Evolutionary conservation across 2,888 invertebrate genomes (phyloP), one percentile per base, ranked within the genome.

Genomic region (Muscina levida): DNA sequence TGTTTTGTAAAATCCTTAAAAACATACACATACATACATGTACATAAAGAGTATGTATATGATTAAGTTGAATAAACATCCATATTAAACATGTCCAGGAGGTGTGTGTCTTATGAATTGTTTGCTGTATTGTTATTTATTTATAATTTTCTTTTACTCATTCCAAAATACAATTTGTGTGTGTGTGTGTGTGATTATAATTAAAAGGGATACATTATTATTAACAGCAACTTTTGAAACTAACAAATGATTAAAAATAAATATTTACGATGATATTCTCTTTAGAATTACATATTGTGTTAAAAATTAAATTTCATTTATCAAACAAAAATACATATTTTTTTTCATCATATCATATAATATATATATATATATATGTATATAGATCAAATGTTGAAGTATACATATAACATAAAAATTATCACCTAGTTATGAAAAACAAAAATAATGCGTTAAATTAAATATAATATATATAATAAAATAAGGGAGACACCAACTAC

Each of bases 101-200:
- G 22, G 22, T 31, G 31, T 56, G 48, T 31, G 31, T n/a, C n/a
- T 11, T 31, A 31, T 70, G 1, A 19, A 65, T 70, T n/a, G 42
- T 51, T 65, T 73, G 46, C 11, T 67, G 26, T 48, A 17, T 76
- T 46, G 10, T 17, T 46, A 56, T 42, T 70, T 10, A 44, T 70
- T 31, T 51, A 24, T n/a, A 5, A 67, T 65, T 13, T 57, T 75
- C 19, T 5, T 57, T 75, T 66, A 42, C 10, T 68, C 22, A 57
- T 59, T 56, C 0, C 11, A 24, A 22, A 70, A 62, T 44, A 51
- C 46, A 46, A 57, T 44, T 66, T 56, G 51, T 62, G 74, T 51
- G n/a, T 42, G 62, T 73, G 73, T 80, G 82, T 79, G 75, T 82
- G 81, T 72, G 78, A 82, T 75, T 37, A 62, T 22, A 62, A 8